These are phyloP conservation scores for Dermochelys coriacea DNA, from an alignment of 2,797 vertebrate genomes.

Conservation along the genomic window DNA sequence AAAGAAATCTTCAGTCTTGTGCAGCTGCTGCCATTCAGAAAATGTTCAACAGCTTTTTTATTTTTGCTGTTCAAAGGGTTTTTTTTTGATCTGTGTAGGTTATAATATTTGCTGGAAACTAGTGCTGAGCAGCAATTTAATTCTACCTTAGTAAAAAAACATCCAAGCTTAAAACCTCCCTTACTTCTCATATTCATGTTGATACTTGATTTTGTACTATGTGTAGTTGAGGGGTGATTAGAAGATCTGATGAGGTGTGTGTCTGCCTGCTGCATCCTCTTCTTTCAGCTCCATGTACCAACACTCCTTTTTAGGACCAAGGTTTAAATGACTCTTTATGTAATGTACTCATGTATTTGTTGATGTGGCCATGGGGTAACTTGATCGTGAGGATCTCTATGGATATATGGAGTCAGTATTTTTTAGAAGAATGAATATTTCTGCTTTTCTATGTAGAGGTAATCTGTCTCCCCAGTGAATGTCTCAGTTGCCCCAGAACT, in stretches of 20 bases:
- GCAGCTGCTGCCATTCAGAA: slow-evolving; percentile 43
- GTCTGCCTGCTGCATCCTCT: background rate
- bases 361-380: background rate
- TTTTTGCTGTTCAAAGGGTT: slow-evolving; percentile 62
- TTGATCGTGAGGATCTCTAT: background rate
- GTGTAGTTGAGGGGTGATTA: background rate
- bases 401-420: background rate
- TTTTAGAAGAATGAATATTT: background rate
- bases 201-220: background rate
- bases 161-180: background rate
- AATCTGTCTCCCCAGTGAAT: background rate
- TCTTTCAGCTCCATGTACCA: background rate
- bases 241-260: fast-evolving
- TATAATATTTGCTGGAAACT: slow-evolving; percentile 27
- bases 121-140: slow-evolving; percentile 49
- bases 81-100: slow-evolving; percentile 68
- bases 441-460: background rate
- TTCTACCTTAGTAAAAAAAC: slow-evolving; percentile 30
- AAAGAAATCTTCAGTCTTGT: slow-evolving; percentile 37
- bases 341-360: background rate
- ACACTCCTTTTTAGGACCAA: background rate
- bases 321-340: background rate
- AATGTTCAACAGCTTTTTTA: slow-evolving; percentile 53
- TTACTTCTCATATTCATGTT: background rate
- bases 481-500: background rate